Base-by-base conservation (phyloP, 1,140 invertebrate genomes). In the Hycleus cichorii region DNA sequence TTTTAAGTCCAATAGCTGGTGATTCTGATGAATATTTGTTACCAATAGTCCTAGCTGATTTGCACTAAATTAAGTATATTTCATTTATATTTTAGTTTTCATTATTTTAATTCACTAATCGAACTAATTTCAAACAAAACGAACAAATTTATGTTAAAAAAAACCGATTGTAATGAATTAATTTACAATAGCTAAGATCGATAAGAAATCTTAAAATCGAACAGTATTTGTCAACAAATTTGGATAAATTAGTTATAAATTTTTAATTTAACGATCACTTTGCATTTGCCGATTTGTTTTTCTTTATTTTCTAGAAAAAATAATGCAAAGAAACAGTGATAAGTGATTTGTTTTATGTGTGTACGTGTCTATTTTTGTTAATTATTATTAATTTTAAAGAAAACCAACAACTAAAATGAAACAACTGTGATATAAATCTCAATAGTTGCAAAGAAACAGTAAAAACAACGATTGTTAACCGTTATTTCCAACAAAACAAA, bases 1-100 rank as follows among this genome's bases (percentile, higher is more conserved):
- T 76, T 12, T 57, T 62, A 25, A 65, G 70, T 65, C 67, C 71
- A 11, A 59, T 50, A 11, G 61, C 58, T n/a, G 70, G 69, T 43
- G 71, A 74, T 65, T 73, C 73, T 6, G 74, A 76, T 57, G 74
- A 76, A 60, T 76, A 72, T 65, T 64, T 76, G 12, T 60, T 74
- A 58, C 74, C 74, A 52, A 65, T 72, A 59, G 67, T 76, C 27
- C 49, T 73, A 59, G 69, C 69, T 39, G 73, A 74, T 57, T 57
- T 74, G 53, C 62, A 71, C 56, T 73, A 73, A 63, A 7, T 57
- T 66, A 65, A 67, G 64, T 60, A 67, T 54, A 54, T 32, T 56
- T 27, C 32, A 32, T 32, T 32, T 32, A 5, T 32, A 5, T 32
- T 32, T 32, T 5, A 32, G 4, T 32, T 32, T 32, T 7, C 4